A percentile compares a stretch with the other conserved stretches of the same genome.
Evolutionary conservation across 2,888 invertebrate genomes (phyloP).

Genomic region (Ophraella communa): DNA sequence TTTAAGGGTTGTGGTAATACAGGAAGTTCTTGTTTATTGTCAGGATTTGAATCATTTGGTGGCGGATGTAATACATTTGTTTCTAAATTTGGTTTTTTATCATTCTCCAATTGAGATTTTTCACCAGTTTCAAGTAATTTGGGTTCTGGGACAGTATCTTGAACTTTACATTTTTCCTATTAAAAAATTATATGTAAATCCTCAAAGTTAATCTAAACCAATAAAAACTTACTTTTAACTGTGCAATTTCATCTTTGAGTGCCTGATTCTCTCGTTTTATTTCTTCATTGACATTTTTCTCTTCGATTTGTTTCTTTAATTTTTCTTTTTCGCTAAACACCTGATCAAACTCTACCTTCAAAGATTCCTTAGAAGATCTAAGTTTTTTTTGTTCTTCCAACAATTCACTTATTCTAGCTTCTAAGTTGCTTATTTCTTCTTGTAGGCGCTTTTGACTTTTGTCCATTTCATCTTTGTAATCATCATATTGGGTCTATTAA

Average conservation of each 20-base stretch:
- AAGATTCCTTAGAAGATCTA: conserved; percentile 54
- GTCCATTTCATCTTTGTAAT: conserved; percentile 62
- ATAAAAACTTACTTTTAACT: conserved; percentile 43
- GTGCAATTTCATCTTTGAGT: conserved; percentile 48
- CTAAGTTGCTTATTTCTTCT: conserved; percentile 61
- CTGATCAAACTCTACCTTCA: conserved; percentile 55
- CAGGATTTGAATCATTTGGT: not conserved
- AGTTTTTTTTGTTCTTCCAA: conserved; percentile 61
- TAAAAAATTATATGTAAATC: not conserved
- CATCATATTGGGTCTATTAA: conserved; percentile 62
- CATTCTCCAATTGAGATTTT: not conserved
- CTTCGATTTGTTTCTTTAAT: conserved; percentile 49
- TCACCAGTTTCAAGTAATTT: not conserved
- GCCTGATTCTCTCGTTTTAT: conserved; percentile 51
- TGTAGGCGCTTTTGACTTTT: conserved; percentile 61
- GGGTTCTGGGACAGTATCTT: conserved; percentile 39
- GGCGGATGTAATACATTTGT: conserved; percentile 17
- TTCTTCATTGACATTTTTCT: conserved; percentile 47
- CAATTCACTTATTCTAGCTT: conserved; percentile 60
- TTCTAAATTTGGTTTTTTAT: conserved; percentile 14
- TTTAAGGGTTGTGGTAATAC: conserved; percentile 43
- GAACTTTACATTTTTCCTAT: conserved; percentile 36
- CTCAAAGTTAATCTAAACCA: not conserved
- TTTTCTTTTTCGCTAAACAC: conserved; percentile 54
- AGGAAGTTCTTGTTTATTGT: conserved; percentile 30